A percentile compares a stretch with the other conserved stretches of the same genome.
These are phyloP conservation scores for Hybognathus amarus DNA, from an alignment of 2,797 vertebrate genomes.

Conservation along the genomic window DNA sequence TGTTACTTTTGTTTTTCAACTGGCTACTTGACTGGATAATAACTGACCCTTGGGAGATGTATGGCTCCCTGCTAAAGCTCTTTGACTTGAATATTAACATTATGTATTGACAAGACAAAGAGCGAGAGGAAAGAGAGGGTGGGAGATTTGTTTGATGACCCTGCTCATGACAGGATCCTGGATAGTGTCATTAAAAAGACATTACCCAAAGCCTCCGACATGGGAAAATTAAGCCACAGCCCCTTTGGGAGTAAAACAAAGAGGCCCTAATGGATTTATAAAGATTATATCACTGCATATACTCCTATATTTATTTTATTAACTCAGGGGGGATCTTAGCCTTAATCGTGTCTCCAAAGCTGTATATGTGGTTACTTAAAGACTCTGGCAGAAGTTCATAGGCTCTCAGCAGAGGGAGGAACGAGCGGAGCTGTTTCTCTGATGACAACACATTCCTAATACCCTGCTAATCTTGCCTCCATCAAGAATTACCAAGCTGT, in stretches of 20 bases:
- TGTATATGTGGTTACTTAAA: conserved; percentile 24
- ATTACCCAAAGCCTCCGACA: conserved; percentile 60
- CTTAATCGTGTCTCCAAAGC: conserved; percentile 57
- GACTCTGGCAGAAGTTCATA: neutral
- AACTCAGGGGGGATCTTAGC: conserved; percentile 58
- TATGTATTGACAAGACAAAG: conserved; percentile 31
- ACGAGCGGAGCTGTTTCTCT: neutral
- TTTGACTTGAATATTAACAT: conserved; percentile 31
- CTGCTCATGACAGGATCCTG: conserved; percentile 36
- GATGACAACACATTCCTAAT: conserved; percentile 12
- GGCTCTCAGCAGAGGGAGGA: conserved; percentile 9
- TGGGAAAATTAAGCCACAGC: conserved; percentile 58
- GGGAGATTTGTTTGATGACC: conserved; percentile 48
- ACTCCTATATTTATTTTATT: conserved; percentile 68
- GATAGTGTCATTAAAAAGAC: conserved; percentile 66
- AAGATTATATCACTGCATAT: conserved; percentile 65
- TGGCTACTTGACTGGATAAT: neutral
- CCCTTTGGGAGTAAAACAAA: conserved; percentile 61
- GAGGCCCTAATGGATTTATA: conserved; percentile 65
- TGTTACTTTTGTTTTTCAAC: neutral
- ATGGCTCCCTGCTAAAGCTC: neutral
- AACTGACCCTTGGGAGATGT: neutral
- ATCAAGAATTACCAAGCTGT: neutral
- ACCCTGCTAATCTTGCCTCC: conserved; percentile 27
- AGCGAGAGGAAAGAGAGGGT: neutral